These are phyloP conservation scores for Bimastos eiseni DNA, from an alignment of 2,888 invertebrate species.

Conservation along the genomic window DNA sequence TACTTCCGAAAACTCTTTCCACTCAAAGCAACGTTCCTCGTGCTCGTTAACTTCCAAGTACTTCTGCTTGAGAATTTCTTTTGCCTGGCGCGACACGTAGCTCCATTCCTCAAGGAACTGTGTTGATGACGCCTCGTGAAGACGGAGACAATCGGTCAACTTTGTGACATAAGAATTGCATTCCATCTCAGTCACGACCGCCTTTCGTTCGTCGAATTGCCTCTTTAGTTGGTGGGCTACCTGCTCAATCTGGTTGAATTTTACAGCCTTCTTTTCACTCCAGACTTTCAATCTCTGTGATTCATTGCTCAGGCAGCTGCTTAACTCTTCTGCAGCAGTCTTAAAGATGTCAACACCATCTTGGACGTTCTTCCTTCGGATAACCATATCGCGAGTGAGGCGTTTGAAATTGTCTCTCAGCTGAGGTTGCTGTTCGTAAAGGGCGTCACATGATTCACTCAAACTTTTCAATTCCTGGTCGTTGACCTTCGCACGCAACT, in stretches of 20 bases:
- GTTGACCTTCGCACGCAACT: not conserved
- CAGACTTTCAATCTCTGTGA: constrained; percentile 15
- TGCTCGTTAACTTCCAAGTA: not conserved
- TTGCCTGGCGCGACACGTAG: not conserved
- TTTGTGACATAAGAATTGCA: not conserved
- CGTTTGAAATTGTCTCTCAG: not conserved
- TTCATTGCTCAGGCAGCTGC: not conserved
- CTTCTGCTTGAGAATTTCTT: not conserved
- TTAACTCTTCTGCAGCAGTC: not conserved
- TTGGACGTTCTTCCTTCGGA: not conserved
- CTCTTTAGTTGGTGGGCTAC: not conserved
- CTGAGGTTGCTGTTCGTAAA: not conserved
- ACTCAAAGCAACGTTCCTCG: constrained; percentile 8
- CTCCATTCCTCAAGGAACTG: not conserved
- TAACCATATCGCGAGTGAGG: not conserved
- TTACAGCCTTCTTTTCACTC: not conserved
- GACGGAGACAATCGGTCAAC: not conserved
- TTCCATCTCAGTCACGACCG: not conserved
- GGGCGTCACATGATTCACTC: not conserved
- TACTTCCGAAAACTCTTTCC: constrained; percentile 3
- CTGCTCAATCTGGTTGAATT: not conserved
- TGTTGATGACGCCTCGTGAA: not conserved
- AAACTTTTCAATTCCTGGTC: not conserved
- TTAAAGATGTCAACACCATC: not conserved
- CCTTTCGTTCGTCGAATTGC: not conserved